Conservation (phyloP, 2,113 vertebrate genomes). For the Lanius collurio region DNA sequence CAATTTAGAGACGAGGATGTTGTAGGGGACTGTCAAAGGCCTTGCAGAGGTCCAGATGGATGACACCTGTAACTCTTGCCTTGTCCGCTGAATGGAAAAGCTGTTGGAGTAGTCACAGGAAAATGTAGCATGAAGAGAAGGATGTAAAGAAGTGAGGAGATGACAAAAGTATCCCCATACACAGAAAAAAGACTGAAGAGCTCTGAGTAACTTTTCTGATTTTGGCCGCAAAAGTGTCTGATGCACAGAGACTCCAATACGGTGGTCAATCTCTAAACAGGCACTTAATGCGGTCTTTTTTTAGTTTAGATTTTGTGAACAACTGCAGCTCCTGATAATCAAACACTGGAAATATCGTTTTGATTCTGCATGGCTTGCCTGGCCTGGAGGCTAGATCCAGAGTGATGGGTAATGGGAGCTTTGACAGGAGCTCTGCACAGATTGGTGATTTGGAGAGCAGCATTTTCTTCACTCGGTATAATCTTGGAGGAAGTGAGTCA, state of each 20-base stretch:
- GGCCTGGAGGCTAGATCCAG: not conserved
- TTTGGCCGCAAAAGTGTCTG: not conserved
- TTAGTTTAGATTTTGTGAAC: not conserved
- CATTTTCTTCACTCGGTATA: not conserved
- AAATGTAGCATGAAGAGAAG: not conserved
- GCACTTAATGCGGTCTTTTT: not conserved
- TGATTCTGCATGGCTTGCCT: not conserved
- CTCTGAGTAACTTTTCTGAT: not conserved
- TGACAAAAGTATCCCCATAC: not conserved
- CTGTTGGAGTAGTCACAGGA: not conserved
- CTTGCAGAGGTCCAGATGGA: not conserved
- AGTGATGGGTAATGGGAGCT: not conserved
- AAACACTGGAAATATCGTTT: not conserved
- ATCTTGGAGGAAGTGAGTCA: constrained; percentile 22
- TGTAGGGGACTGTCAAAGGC: not conserved
- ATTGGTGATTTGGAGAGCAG: not conserved
- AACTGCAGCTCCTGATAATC: not conserved
- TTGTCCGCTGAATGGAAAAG: not conserved
- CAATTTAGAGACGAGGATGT: not conserved
- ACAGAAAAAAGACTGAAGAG: not conserved
- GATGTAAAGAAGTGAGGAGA: not conserved
- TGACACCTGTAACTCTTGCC: not conserved
- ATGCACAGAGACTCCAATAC: not conserved
- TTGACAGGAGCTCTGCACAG: not conserved
- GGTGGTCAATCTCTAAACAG: not conserved